Conservation (phyloP, 2,888 invertebrate genomes). For the Rutpela maculata region DNA sequence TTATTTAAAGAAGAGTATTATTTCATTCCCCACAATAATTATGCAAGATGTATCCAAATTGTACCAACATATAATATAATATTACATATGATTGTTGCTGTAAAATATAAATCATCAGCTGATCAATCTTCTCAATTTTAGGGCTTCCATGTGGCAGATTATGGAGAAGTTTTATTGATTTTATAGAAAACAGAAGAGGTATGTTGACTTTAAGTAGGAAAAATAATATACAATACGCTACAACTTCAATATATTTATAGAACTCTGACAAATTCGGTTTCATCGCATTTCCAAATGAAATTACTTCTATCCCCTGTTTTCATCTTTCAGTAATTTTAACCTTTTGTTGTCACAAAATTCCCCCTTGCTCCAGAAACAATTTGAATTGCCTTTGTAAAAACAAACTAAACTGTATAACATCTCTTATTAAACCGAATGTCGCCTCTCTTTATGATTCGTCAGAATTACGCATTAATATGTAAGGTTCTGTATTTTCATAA, state of each 20-base stretch:
- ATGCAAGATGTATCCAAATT: too few species aligned
- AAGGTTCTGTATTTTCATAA: not conserved
- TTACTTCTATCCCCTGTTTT: not conserved
- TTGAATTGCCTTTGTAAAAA: constrained; percentile 7
- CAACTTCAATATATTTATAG: not conserved
- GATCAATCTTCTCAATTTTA: too few species aligned
- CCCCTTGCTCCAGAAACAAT: not conserved
- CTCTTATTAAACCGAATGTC: not conserved
- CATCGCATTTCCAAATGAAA: constrained; percentile 7
- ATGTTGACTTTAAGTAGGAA: too few species aligned
- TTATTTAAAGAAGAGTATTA: too few species aligned
- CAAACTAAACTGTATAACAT: constrained; percentile 7
- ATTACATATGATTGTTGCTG: too few species aligned
- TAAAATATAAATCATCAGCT: too few species aligned
- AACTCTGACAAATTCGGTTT: constrained; percentile 7
- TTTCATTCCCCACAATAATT: too few species aligned
- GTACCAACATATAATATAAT: too few species aligned
- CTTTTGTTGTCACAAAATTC: constrained; percentile 4
- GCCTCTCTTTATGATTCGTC: constrained; percentile 3
- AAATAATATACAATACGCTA: too few species aligned
- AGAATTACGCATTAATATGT: not conserved
- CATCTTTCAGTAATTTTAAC: constrained; percentile 7
- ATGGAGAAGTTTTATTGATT: too few species aligned
- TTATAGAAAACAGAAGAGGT: too few species aligned
- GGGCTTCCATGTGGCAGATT: too few species aligned